Conservation (phyloP, 64 coral and sea anemone genomes). For the Montipora capricornis region DNA sequence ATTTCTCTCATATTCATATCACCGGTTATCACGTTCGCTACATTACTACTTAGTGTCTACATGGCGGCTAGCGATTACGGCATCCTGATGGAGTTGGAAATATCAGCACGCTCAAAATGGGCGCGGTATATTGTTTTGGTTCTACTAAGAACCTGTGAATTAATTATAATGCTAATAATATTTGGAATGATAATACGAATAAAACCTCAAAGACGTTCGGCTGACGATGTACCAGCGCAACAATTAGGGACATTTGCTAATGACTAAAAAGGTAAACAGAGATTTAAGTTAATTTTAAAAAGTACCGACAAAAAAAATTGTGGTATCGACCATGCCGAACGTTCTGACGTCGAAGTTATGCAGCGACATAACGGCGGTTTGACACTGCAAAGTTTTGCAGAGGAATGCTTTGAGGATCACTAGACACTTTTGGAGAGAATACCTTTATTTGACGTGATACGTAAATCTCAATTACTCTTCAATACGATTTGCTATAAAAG, state of each 20-base stretch:
- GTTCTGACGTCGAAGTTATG: too few relatives aligned
- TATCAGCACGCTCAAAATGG: not conserved
- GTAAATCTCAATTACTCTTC: too few relatives aligned
- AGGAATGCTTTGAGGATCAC: too few relatives aligned
- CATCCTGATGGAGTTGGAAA: not conserved
- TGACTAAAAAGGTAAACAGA: not conserved
- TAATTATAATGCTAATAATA: conserved; percentile 12
- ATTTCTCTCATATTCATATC: not conserved
- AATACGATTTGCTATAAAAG: too few relatives aligned
- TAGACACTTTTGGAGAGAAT: too few relatives aligned
- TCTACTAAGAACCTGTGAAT: not conserved
- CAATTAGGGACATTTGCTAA: not conserved
- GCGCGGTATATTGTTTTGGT: not conserved
- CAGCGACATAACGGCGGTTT: too few relatives aligned
- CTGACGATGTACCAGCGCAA: not conserved
- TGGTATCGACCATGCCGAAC: too few relatives aligned
- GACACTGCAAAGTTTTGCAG: too few relatives aligned
- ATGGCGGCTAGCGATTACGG: conserved; percentile 11
- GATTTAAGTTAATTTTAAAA: too few relatives aligned
- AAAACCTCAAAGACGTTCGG: not conserved
- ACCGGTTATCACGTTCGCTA: not conserved
- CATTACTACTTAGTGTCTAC: conserved; percentile 1
- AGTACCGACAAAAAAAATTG: not conserved
- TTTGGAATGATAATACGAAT: conserved; percentile 23
- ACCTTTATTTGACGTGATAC: too few relatives aligned